phyloP scores from a whole-genome alignment of 2,113 vertebrate genomes.

The Lepus americanus region DNA sequence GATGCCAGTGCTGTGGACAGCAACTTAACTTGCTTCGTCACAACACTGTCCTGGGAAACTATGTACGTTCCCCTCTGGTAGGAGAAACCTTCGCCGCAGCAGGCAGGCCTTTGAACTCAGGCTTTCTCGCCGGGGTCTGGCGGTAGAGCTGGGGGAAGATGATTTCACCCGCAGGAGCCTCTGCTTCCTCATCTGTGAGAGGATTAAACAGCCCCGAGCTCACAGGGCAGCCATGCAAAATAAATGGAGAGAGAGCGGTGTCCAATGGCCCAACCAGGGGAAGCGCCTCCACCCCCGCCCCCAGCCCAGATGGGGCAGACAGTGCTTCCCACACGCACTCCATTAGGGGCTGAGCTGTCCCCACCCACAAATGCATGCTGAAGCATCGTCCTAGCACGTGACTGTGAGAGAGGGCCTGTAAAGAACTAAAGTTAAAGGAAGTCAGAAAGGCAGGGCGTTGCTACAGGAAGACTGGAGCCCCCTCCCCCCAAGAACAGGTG shows the following conservation, averaged over 20 bases:
- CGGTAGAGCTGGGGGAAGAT: neutral
- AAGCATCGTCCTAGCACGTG: neutral
- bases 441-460: neutral
- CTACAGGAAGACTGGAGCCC: neutral
- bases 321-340: accelerated
- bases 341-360: neutral
- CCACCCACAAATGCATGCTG: neutral
- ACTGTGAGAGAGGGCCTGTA: neutral
- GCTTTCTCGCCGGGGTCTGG: neutral
- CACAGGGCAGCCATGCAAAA: neutral
- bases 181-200: constrained; percentile 21
- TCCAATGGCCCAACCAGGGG: neutral
- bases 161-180: neutral
- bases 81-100: neutral
- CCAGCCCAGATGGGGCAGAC: neutral
- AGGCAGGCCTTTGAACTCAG: neutral
- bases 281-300: neutral
- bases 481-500: neutral
- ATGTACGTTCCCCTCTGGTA: neutral
- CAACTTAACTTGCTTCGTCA: too few relatives aligned
- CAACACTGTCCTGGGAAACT: too few relatives aligned
- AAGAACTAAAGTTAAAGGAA: neutral
- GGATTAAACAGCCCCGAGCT: neutral
- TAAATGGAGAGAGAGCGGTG: neutral
- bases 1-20: too few relatives aligned